A percentile compares a stretch with the other conserved stretches of the same genome.
Evolutionary conservation across 1,140 invertebrate species (phyloP).

Genomic region (Apocrypta bakeri): DNA sequence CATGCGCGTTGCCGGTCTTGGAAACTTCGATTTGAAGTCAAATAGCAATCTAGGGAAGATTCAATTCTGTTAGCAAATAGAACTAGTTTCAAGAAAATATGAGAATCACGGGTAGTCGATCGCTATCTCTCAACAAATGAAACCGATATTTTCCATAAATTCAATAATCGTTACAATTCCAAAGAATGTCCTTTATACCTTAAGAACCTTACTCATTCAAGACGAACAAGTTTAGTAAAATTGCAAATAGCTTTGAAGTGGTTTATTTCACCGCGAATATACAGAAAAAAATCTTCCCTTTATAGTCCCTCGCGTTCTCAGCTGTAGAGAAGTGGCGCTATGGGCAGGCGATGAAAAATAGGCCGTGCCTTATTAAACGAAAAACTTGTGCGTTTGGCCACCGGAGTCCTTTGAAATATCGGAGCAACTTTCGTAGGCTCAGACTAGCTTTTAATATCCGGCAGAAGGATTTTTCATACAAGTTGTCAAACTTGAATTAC

Average conservation of each 20-base stretch:
- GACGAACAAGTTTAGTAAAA: background rate
- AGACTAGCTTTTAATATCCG: background rate
- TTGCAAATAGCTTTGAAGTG: background rate
- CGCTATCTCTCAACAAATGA: background rate
- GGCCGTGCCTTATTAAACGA: slow-evolving; percentile 69
- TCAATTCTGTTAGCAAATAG: slow-evolving; percentile 73
- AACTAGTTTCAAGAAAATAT: background rate
- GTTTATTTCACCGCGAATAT: background rate
- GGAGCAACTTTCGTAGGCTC: slow-evolving; percentile 14
- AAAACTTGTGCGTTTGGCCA: slow-evolving; percentile 60
- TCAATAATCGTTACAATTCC: background rate
- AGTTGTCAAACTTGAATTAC: slow-evolving; percentile 19
- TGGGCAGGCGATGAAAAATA: slow-evolving; percentile 68
- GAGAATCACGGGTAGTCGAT: background rate
- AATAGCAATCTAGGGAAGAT: slow-evolving; percentile 72
- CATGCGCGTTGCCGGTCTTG: slow-evolving; percentile 73
- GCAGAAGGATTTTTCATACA: background rate
- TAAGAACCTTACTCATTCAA: background rate
- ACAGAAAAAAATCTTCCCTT: background rate
- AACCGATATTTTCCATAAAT: background rate
- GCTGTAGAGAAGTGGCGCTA: background rate
- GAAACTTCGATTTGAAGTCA: slow-evolving; percentile 69
- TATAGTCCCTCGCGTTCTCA: background rate
- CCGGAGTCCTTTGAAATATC: slow-evolving; percentile 56
- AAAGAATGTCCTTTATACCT: background rate